Evolutionary conservation across 2,113 vertebrate genomes (phyloP).

Genomic region (Lagopus muta): DNA sequence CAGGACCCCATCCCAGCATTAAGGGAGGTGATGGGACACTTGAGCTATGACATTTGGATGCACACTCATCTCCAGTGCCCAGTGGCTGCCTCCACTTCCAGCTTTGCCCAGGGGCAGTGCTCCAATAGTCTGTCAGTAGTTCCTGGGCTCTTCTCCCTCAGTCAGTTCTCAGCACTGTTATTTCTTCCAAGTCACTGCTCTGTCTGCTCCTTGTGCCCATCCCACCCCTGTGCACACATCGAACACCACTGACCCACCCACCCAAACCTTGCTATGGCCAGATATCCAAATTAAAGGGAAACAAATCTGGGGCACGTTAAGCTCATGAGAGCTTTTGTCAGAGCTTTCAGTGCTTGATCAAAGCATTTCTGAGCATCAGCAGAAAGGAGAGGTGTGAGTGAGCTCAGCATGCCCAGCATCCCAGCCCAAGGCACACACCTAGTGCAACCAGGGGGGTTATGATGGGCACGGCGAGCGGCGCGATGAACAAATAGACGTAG

Average conservation of each 20-base stretch:
- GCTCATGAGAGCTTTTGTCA: background rate
- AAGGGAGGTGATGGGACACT: background rate
- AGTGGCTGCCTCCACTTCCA: background rate
- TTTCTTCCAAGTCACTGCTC: background rate
- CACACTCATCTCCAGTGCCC: background rate
- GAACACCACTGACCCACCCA: rapidly evolving
- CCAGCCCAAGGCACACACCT: constrained; percentile 69
- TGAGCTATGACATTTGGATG: background rate
- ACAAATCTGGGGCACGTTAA: background rate
- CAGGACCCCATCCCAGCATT: background rate
- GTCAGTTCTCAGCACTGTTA: background rate
- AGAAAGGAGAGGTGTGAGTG: background rate
- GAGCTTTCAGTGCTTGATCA: background rate
- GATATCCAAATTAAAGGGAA: background rate
- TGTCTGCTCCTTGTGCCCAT: background rate
- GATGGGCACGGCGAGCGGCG: constrained; percentile 85
- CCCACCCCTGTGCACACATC: rapidly evolving
- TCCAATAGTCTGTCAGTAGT: background rate
- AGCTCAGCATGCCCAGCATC: background rate
- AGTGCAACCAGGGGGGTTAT: constrained; percentile 88
- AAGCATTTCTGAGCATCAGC: background rate
- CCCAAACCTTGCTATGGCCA: rapidly evolving
- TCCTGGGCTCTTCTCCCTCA: background rate
- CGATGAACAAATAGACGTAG: constrained; percentile 88
- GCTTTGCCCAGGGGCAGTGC: background rate